These are phyloP conservation scores for Notolabrus celidotus DNA, from an alignment of 2,797 vertebrate species.

Conservation along the genomic window DNA sequence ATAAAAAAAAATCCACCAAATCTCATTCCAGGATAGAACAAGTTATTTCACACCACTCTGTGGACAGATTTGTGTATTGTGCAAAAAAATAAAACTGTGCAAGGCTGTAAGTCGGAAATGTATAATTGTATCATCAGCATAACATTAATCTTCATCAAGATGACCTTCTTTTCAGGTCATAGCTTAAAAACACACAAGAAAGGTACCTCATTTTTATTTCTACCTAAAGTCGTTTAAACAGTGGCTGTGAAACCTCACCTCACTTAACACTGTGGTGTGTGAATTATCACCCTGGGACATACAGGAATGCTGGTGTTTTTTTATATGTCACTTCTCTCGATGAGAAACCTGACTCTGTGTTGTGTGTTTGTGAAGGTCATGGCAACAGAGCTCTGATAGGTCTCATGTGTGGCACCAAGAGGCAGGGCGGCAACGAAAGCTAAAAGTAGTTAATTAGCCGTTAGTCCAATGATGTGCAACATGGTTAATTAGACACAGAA, in stretches of 20 bases:
- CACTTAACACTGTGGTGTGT: slow-evolving; percentile 4
- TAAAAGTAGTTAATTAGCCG: slow-evolving; percentile 63
- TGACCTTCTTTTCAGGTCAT: slow-evolving; percentile 3
- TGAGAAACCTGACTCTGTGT: slow-evolving; percentile 62
- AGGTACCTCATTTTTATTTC: slow-evolving; percentile 7
- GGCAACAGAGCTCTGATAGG: slow-evolving; percentile 57
- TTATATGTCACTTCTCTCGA: slow-evolving; percentile 33
- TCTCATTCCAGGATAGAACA: too few relatives aligned
- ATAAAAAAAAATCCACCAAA: too few relatives aligned
- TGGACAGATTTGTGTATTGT: too few relatives aligned
- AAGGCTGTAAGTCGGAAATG: too few relatives aligned
- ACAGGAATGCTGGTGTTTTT: slow-evolving; percentile 38
- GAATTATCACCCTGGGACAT: slow-evolving; percentile 45
- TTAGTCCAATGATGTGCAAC: slow-evolving; percentile 45
- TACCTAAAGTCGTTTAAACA: slow-evolving; percentile 19
- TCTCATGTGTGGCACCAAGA: slow-evolving; percentile 17
- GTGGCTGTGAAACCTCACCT: slow-evolving; percentile 43
- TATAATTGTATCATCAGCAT: background rate
- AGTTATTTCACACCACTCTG: too few relatives aligned
- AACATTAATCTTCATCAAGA: background rate
- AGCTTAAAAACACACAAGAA: slow-evolving; percentile 1
- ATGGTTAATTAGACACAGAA: slow-evolving; percentile 49
- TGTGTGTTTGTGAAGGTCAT: slow-evolving; percentile 63
- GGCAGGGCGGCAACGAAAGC: slow-evolving; percentile 33
- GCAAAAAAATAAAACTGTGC: too few relatives aligned